Evolutionary conservation across 2,113 vertebrate species (phyloP).

Genomic region (Tragulus kanchil): DNA sequence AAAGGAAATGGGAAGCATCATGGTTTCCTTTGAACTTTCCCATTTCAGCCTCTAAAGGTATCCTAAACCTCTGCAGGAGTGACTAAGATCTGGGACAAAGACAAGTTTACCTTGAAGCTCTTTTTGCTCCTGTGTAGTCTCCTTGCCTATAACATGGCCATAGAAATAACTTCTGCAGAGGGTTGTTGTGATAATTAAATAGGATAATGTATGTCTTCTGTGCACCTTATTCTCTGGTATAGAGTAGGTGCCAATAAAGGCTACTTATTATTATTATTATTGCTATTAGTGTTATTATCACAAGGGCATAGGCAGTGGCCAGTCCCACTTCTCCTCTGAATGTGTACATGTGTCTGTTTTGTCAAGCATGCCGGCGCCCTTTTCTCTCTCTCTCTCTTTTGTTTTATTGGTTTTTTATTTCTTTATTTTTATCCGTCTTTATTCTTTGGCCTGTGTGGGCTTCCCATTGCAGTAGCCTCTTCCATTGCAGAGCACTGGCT

Average conservation of each 20-base stretch:
- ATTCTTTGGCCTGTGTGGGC: too few species aligned
- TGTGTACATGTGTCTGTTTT: background rate
- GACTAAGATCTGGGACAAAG: slow-evolving; percentile 87
- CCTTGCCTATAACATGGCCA: background rate
- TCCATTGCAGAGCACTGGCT: too few species aligned
- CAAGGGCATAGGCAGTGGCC: accelerated
- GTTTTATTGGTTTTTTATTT: too few species aligned
- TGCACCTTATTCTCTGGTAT: background rate
- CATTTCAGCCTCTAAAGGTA: slow-evolving; percentile 87
- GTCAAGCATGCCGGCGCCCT: background rate
- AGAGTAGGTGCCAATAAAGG: background rate
- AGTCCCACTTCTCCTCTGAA: background rate
- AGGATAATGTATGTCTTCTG: background rate
- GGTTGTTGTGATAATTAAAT: background rate
- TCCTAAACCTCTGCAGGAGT: slow-evolving; percentile 85
- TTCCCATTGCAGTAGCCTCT: too few species aligned
- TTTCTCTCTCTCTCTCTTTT: too few species aligned
- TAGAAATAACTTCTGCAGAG: background rate
- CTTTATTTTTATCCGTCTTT: too few species aligned
- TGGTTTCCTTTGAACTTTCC: slow-evolving; percentile 85
- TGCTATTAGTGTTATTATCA: background rate
- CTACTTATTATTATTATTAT: background rate
- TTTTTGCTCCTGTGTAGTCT: too few species aligned
- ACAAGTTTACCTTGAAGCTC: too few species aligned
- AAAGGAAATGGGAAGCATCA: slow-evolving; percentile 86